Conservation (phyloP, 2,113 vertebrate species). For the Clarias gariepinus region DNA sequence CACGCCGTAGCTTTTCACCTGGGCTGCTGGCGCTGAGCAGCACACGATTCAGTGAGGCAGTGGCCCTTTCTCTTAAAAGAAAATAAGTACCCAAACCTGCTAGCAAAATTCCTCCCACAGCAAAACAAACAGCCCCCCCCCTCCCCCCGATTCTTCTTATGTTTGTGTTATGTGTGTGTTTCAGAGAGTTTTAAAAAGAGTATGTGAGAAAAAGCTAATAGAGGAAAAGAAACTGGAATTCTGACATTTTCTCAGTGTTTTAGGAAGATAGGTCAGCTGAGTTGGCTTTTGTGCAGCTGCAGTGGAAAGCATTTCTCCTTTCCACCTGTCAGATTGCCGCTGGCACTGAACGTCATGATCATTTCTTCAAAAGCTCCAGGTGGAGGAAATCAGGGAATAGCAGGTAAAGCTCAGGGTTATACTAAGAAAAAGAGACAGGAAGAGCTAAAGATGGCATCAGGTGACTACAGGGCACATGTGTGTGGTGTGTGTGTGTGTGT, state of each 20-base stretch:
- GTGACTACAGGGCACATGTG: constrained; percentile 16
- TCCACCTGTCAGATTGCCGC: constrained; percentile 9
- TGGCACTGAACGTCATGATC: neutral
- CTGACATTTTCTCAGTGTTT: neutral
- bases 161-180: neutral
- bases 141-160: no score
- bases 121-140: neutral
- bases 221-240: neutral
- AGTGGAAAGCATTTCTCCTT: constrained; percentile 3
- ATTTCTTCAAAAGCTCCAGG: neutral
- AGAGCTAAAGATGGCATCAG: constrained; percentile 43
- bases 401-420: neutral
- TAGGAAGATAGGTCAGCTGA: constrained; percentile 9
- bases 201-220: neutral
- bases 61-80: neutral
- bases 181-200: neutral
- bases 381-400: neutral
- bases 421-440: constrained; percentile 42
- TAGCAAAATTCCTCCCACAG: neutral
- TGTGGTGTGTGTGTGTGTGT: constrained; percentile 9
- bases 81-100: neutral
- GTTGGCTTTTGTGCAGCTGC: constrained; percentile 19
- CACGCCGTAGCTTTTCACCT: neutral
- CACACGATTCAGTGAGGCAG: neutral
- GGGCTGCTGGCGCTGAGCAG: neutral